These are phyloP conservation scores for Epizoanthus stellaris DNA, from an alignment of 92 coral and sea anemone genomes.

Conservation along the genomic window DNA sequence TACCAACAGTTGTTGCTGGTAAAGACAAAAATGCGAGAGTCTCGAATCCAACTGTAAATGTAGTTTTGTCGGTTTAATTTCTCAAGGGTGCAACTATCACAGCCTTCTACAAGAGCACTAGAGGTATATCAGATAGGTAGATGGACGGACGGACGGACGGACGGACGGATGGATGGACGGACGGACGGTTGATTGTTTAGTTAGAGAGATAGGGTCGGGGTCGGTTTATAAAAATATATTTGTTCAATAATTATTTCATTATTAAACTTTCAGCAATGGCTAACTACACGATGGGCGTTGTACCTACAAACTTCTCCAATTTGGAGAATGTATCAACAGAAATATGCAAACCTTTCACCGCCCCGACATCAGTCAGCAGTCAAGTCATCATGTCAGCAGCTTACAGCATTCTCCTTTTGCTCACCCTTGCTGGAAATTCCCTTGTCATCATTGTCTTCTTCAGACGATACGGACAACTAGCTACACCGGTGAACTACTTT, in stretches of 20 bases:
- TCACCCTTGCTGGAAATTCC: slow-evolving; percentile 21
- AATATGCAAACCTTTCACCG: slow-evolving; percentile 22
- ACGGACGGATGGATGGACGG: too few species aligned
- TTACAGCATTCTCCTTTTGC: background rate
- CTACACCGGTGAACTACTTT: slow-evolving; percentile 30
- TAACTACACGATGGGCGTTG: background rate
- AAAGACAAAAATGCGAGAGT: too few species aligned
- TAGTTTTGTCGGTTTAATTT: too few species aligned
- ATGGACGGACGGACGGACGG: too few species aligned
- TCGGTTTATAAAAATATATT: background rate
- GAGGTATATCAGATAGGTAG: too few species aligned
- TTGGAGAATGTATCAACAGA: background rate
- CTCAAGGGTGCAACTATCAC: too few species aligned
- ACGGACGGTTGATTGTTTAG: background rate
- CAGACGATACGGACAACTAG: slow-evolving; percentile 9
- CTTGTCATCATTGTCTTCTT: slow-evolving; percentile 8
- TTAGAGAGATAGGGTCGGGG: background rate
- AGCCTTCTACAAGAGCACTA: too few species aligned
- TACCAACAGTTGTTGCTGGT: too few species aligned
- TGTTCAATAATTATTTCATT: background rate
- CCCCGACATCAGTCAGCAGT: slow-evolving; percentile 2
- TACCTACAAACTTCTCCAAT: background rate
- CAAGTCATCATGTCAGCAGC: slow-evolving; percentile 17
- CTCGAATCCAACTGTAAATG: too few species aligned
- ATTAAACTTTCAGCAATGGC: slow-evolving; percentile 1